Conservation (phyloP, 2,888 invertebrate species). For the Stratiomys singularior region DNA sequence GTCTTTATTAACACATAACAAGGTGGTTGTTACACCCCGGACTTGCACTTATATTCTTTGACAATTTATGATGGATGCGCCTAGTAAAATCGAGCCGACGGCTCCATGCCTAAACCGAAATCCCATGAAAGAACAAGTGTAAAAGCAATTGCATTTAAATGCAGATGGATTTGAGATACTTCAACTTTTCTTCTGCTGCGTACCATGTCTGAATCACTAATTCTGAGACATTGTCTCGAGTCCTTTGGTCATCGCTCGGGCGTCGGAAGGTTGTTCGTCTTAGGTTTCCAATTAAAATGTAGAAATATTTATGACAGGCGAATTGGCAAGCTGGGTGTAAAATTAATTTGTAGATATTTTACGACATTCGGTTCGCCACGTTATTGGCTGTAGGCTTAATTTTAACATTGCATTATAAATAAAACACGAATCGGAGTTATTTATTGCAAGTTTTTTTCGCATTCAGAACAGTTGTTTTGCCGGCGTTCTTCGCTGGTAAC, state of each 20-base stretch:
- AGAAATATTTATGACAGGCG: slow-evolving; percentile 42
- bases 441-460: slow-evolving; percentile 1
- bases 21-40: slow-evolving; percentile 15
- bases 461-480: no score
- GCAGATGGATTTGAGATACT: slow-evolving; percentile 24
- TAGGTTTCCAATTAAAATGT: slow-evolving; percentile 46
- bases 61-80: slow-evolving; percentile 50
- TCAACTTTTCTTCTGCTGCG: background rate
- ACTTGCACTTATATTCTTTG: slow-evolving; percentile 43
- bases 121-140: background rate
- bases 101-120: background rate
- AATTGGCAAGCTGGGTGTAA: slow-evolving; percentile 38
- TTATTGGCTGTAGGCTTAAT: slow-evolving; percentile 23
- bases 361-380: slow-evolving; percentile 6
- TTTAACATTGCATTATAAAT: slow-evolving; percentile 13
- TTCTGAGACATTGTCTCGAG: background rate
- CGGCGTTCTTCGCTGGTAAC: no score
- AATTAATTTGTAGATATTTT: slow-evolving; percentile 45
- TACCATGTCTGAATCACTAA: background rate
- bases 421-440: slow-evolving; percentile 26
- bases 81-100: slow-evolving; percentile 35
- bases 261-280: slow-evolving; percentile 16
- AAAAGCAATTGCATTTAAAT: slow-evolving; percentile 30
- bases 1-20: background rate
- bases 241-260: no score